Evolutionary conservation across 1,140 invertebrate genomes (phyloP).

Genomic region (Pectinophora gossypiella): DNA sequence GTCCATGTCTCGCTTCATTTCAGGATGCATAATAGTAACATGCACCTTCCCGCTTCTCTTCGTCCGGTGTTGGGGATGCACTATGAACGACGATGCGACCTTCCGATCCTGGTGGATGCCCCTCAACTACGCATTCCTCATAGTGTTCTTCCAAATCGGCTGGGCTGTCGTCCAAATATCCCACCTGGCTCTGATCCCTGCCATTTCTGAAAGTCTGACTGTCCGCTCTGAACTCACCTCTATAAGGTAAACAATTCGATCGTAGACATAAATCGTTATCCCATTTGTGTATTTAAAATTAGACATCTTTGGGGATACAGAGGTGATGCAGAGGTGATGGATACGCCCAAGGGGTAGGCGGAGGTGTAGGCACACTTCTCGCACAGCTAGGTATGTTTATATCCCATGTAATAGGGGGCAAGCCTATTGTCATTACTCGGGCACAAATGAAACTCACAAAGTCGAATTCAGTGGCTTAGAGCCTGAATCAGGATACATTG

Average conservation of each 20-base stretch:
- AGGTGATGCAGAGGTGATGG: too few species aligned
- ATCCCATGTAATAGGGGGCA: too few species aligned
- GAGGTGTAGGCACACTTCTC: too few species aligned
- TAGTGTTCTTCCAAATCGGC: slow-evolving; percentile 91
- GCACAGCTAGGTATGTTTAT: too few species aligned
- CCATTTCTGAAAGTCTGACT: slow-evolving; percentile 80
- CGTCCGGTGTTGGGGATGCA: slow-evolving; percentile 80
- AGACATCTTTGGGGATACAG: too few species aligned
- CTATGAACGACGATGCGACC: slow-evolving; percentile 35
- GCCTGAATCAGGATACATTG: too few species aligned
- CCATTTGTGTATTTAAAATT: too few species aligned
- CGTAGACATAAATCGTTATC: too few species aligned
- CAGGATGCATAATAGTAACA: slow-evolving; percentile 51
- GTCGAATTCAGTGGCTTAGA: too few species aligned
- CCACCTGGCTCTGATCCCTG: slow-evolving; percentile 92
- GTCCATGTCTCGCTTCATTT: slow-evolving; percentile 13
- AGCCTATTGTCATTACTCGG: too few species aligned
- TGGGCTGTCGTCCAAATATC: slow-evolving; percentile 95
- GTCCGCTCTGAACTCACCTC: slow-evolving; percentile 87
- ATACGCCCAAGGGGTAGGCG: too few species aligned
- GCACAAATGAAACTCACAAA: too few species aligned
- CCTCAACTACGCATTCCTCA: slow-evolving; percentile 85
- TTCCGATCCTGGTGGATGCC: slow-evolving; percentile 76
- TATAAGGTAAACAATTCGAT: slow-evolving; percentile 83
- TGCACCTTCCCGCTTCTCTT: slow-evolving; percentile 89